These are phyloP conservation scores for Drosophila quinaria DNA, from an alignment of 2,888 invertebrate species.

Conservation along the genomic window DNA sequence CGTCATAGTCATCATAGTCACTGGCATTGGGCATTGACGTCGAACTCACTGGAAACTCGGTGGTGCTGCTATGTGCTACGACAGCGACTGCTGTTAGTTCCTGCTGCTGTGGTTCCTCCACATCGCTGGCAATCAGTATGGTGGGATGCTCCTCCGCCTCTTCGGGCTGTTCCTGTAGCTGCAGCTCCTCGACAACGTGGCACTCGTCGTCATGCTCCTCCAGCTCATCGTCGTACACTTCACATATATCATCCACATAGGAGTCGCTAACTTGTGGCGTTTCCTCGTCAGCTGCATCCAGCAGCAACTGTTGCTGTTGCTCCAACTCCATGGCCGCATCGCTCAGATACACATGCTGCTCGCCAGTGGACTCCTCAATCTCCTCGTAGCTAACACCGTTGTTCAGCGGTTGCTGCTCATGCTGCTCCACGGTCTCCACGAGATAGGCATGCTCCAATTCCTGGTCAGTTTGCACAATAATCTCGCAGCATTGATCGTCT, in stretches of 20 bases:
- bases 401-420: conserved; percentile 30
- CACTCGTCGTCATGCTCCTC: conserved; percentile 68
- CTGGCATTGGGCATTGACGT: conserved; percentile 79
- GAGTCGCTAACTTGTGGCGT: conserved; percentile 33
- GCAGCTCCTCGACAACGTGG: conserved; percentile 29
- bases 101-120: conserved; percentile 24
- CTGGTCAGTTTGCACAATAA: conserved; percentile 51
- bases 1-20: conserved; percentile 69
- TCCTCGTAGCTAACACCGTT: conserved; percentile 35
- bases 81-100: conserved; percentile 1
- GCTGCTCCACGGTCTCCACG: conserved; percentile 29
- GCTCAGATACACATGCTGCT: conserved; percentile 63
- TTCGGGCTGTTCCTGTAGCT: conserved; percentile 26
- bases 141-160: conserved; percentile 14
- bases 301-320: conserved; percentile 29
- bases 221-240: conserved; percentile 66
- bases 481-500: conserved; percentile 68
- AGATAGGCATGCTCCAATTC: conserved; percentile 53
- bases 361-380: conserved; percentile 22
- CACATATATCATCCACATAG: conserved; percentile 65
- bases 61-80: conserved; percentile 77
- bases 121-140: conserved; percentile 26
- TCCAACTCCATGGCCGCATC: conserved; percentile 63
- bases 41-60: conserved; percentile 84
- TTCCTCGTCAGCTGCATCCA: conserved; percentile 57